A percentile compares a stretch with the other conserved stretches of the same genome.
phyloP scores from a whole-genome alignment of 2,888 invertebrate species.

The Oasisia sp. region DNA sequence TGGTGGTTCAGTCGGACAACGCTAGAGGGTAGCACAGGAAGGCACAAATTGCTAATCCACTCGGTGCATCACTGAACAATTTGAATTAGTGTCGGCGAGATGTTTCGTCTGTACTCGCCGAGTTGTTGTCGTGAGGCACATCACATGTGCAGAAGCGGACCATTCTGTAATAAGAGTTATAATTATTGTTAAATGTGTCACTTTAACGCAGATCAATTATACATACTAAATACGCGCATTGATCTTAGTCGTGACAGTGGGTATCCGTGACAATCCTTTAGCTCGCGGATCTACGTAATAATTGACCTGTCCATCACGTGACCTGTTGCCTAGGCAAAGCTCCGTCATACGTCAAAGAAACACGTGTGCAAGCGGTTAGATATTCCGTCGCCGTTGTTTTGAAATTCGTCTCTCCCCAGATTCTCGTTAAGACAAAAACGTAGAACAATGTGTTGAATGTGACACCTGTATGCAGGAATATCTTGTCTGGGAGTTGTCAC shows the following conservation, averaged over 20 bases:
- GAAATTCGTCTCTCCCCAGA: no score
- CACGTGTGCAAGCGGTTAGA: no score
- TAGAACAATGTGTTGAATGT: no score
- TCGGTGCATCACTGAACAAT: neutral
- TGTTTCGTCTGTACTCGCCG: neutral
- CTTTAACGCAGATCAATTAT: neutral
- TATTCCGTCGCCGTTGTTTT: no score
- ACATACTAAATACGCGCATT: neutral
- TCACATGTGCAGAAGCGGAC: neutral
- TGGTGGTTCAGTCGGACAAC: neutral
- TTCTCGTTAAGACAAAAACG: no score
- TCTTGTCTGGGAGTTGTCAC: neutral
- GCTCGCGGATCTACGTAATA: neutral
- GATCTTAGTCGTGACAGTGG: no score
- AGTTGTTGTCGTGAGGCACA: neutral
- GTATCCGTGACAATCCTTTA: neutral
- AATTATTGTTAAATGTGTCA: neutral
- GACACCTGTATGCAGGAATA: neutral
- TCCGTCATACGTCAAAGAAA: no score
- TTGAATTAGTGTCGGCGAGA: neutral
- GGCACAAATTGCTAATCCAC: neutral
- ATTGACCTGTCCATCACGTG: neutral
- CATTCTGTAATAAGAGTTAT: neutral
- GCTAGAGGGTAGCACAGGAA: neutral
- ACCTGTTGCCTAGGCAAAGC: no score